Percentiles rank a stretch among this genome's conserved stretches.
Conservation (phyloP, 2,888 invertebrate genomes). For the Sinohyriopsis cumingii region DNA sequence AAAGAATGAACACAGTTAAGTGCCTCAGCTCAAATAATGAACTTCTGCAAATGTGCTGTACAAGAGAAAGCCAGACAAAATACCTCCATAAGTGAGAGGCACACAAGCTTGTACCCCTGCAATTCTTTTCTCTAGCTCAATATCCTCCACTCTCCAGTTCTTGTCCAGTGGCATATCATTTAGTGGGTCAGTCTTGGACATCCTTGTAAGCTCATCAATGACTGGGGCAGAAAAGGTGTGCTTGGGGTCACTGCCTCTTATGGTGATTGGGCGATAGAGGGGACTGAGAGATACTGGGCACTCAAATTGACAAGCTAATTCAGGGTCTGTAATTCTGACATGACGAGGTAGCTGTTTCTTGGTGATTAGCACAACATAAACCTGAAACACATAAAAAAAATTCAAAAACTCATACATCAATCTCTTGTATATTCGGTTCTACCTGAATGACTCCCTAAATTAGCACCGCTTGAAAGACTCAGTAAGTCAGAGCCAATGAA, state of each 20-base stretch:
- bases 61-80: neutral
- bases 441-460: too few species aligned
- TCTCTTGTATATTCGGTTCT: neutral
- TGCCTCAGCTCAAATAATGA: too few species aligned
- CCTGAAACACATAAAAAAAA: constrained; percentile 45
- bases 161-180: constrained; percentile 54
- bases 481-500: too few species aligned
- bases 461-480: too few species aligned
- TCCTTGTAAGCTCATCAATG: constrained; percentile 65
- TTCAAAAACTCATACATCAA: neutral
- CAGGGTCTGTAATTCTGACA: constrained; percentile 59
- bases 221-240: constrained; percentile 67
- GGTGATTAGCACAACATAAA: constrained; percentile 55
- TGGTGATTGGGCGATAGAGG: constrained; percentile 65
- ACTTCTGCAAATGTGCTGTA: too few species aligned
- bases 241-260: constrained; percentile 62
- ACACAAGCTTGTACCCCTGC: constrained; percentile 51
- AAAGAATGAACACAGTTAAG: too few species aligned
- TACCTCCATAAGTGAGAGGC: constrained; percentile 65
- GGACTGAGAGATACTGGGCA: constrained; percentile 68
- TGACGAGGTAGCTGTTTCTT: constrained; percentile 64
- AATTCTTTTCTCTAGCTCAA: constrained; percentile 61
- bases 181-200: constrained; percentile 66
- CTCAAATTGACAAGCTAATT: constrained; percentile 57
- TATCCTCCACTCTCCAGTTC: constrained; percentile 65